Conservation (phyloP, 2,797 vertebrate species). For the Chaenodraco wilsoni region DNA sequence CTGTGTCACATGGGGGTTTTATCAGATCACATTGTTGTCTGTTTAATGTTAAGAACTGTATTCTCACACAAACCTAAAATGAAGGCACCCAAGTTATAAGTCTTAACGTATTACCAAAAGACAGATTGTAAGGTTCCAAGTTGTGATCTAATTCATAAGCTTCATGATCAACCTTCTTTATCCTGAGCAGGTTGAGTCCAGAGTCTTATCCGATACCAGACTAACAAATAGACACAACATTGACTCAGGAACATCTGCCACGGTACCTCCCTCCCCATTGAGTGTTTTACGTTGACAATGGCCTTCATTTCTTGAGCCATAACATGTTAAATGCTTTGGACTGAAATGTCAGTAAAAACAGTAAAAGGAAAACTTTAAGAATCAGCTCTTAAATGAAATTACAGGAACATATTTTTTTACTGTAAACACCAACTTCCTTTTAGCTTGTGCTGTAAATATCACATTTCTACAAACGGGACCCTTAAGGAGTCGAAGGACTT, state of each 20-base stretch:
- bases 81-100: background rate
- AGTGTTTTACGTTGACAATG: too few species aligned
- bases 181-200: background rate
- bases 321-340: too few species aligned
- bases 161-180: background rate
- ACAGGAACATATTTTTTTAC: background rate
- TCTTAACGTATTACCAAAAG: background rate
- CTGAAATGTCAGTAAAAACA: too few species aligned
- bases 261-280: background rate
- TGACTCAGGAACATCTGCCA: background rate
- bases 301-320: background rate
- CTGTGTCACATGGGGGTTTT: background rate
- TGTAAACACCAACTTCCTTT: background rate
- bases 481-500: too few species aligned
- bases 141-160: background rate
- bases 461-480: background rate
- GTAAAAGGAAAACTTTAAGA: too few species aligned
- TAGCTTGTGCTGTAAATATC: background rate
- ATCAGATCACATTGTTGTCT: background rate
- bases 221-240: conserved; percentile 15
- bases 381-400: background rate
- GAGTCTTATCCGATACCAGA: conserved; percentile 17
- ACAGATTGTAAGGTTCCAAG: background rate
- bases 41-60: background rate
- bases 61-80: background rate